Evolutionary conservation across 1,140 invertebrate species (phyloP), one percentile per base, ranked within the genome.

Genomic region (Anoplolepis gracilipes): DNA sequence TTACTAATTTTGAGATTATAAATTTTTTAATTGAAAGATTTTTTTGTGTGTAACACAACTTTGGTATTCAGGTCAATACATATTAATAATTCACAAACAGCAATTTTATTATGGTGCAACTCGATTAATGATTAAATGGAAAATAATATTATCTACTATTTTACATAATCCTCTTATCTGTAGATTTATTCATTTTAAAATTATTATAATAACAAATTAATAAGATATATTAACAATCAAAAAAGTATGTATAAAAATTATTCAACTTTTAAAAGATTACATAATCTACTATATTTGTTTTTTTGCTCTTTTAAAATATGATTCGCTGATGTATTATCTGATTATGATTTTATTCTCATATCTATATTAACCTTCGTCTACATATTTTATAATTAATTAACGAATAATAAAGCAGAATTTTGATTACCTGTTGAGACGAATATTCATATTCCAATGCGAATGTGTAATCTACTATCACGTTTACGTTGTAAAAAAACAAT

Each of bases 401-500:
- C 42, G 30, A 16, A 36, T 79, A 69, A 46, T 42, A 55, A 46
- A 36, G 8, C 33, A 42, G 19, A 59, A 62, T 64, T 3, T 42
- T 11, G 39, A 25, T n/a, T 36, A 33, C 19, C 36, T 25, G 33
- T 28, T 25, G 11, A 72, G 25, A 72, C 42, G 10, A 55, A 39
- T 4, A 33, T 0, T 16, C n/a, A 30, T 4, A 30, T 1, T 11
- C n/a, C 22, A 65, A 57, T 30, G 30, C 77, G 7, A 7, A 30
- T 30, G 19, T n/a, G 28, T 39, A 76, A 67, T 65, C 28, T 62
- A 36, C 11, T 61, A 28, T 75, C 30, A 30, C 22, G 22, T 76
- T 76, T 46, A 76, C n/a, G 3, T 75, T 10, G 57, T 22, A 57
- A 72, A 73, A n/a, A 42, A 67, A 42, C 22, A 84, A 67, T 49